Base-by-base conservation (phyloP, 1,140 invertebrate species). In the Branchinecta lindahli region DNA sequence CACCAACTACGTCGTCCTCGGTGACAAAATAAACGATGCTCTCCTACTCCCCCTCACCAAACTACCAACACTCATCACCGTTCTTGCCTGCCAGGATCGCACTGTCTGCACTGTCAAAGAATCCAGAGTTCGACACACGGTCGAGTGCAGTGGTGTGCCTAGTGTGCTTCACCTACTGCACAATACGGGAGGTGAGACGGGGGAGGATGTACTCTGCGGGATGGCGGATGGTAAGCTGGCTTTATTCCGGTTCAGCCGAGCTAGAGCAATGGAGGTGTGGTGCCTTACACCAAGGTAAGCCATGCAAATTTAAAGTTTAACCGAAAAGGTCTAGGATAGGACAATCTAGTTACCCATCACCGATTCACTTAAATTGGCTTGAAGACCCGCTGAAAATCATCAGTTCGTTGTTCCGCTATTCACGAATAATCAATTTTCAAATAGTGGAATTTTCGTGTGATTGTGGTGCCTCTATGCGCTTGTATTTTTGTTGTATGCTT, bases 1-100 rank as follows among this genome's bases (percentile, higher is more conserved):
- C 52, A 61, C 18, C 12, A 61, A 61, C 52, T 61, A 61, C 52
- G 52, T 61, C 52, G 52, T 61, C 52, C 52, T 61, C 6, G 52
- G 52, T 20, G 52, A 61, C 52, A 61, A 12, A 4, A 61, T 61
- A 12, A 61, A 15, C 18, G 52, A 61, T 61, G 52, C 52, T 20
- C 18, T 61, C 12, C 12, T 61, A 12, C 52, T 61, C 18, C 52
- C 52, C 18, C 52, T 61, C 18, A 15, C 52, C 12, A 61, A 61
- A 20, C 52, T 61, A 61, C 52, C 52, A 15, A 15, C 52, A 61
- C 18, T 61, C 12, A 12, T 61, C 2, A 15, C 52, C 52, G 18
- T 61, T 61, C 52, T 61, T 12, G 52, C 52, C 18, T 61, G 52
- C 52, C 52, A 61, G 18, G 52, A 61, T 20, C 12, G 52, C 12